These are phyloP conservation scores for Gallinago media DNA, from an alignment of 2,113 vertebrate species.

Conservation along the genomic window DNA sequence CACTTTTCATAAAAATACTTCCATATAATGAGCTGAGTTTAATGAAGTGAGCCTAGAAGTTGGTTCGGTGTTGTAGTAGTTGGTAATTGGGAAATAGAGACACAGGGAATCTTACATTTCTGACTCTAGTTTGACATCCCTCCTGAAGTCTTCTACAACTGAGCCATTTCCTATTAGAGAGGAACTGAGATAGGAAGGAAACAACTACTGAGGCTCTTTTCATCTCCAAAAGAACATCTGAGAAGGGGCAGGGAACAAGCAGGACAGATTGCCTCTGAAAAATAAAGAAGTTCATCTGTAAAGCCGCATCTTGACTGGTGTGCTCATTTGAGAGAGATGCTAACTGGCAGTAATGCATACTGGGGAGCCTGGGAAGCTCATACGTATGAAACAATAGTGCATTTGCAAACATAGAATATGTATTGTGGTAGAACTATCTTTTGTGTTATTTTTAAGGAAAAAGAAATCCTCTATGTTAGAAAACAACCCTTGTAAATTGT, in stretches of 20 bases:
- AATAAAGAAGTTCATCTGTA: neutral
- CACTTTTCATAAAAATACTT: neutral
- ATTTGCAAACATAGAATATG: neutral
- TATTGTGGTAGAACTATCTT: neutral
- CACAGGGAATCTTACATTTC: neutral
- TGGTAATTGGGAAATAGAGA: neutral
- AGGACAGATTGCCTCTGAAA: conserved; percentile 10
- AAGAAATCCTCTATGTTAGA: neutral
- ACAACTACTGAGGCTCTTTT: neutral
- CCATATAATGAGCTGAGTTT: neutral
- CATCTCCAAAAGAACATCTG: neutral
- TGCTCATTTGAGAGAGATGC: neutral
- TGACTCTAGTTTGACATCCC: neutral
- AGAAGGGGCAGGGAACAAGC: neutral
- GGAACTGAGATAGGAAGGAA: neutral
- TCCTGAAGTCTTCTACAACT: neutral
- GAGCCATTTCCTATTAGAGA: neutral
- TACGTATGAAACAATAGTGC: neutral
- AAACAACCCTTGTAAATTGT: neutral
- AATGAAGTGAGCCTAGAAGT: neutral
- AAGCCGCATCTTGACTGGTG: neutral
- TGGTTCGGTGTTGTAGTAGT: neutral
- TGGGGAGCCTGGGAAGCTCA: neutral
- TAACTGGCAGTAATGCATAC: neutral
- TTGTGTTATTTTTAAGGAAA: neutral